Percentiles rank a stretch among this genome's conserved stretches.
Evolutionary conservation across 1,140 invertebrate genomes (phyloP).

Genomic region (Drosophila kikkawai): DNA sequence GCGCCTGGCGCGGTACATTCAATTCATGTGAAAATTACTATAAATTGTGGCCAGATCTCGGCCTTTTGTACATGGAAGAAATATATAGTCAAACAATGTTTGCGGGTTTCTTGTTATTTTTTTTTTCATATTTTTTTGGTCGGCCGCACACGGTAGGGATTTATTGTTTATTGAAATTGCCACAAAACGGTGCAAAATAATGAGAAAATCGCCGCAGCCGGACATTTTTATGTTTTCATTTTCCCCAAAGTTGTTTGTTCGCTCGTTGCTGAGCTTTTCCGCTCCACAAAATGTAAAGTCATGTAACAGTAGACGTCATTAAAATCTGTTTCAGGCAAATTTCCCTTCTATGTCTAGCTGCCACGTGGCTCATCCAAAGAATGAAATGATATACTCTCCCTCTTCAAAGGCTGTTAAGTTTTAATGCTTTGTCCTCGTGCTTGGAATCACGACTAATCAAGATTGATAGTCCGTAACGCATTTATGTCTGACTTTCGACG

Average conservation of each 20-base stretch:
- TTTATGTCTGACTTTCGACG: conserved; percentile 72
- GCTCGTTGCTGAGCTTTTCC: conserved; percentile 43
- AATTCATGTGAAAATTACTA: conserved; percentile 81
- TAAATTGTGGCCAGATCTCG: conserved; percentile 67
- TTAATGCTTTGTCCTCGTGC: conserved; percentile 62
- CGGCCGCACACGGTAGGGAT: conserved; percentile 63
- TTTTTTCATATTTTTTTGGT: neutral
- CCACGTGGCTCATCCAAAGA: conserved; percentile 52
- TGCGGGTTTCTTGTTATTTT: neutral
- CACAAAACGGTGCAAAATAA: conserved; percentile 84
- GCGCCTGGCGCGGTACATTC: conserved; percentile 58
- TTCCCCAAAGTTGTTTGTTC: conserved; percentile 72
- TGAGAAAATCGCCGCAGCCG: conserved; percentile 76
- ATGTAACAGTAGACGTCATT: conserved; percentile 72
- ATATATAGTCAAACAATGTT: conserved; percentile 52
- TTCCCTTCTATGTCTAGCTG: conserved; percentile 41
- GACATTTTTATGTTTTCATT: conserved; percentile 84
- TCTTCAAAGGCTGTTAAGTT: conserved; percentile 55
- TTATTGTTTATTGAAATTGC: conserved; percentile 84
- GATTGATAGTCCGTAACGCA: conserved; percentile 83
- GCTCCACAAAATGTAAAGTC: conserved; percentile 46
- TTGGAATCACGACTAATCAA: conserved; percentile 81
- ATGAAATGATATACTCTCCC: conserved; percentile 18
- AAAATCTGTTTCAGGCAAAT: conserved; percentile 52
- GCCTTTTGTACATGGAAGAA: conserved; percentile 21